Evolutionary conservation across 23 tunicate genomes (phyloP), one percentile per base, ranked within the genome.

Genomic region (Aplidium turbinatum): DNA sequence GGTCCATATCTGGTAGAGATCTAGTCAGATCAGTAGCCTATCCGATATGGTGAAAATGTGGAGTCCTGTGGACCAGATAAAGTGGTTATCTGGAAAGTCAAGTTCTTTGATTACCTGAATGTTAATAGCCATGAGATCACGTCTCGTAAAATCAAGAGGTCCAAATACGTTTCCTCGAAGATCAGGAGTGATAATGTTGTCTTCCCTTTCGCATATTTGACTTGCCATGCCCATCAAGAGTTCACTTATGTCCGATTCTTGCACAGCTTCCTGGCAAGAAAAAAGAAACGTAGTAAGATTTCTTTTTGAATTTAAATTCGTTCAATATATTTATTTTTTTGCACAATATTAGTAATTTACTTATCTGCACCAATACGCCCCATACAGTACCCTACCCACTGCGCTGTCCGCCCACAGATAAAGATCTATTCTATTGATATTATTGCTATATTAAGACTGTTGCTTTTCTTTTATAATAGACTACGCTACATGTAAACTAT

Each of bases 211-310:
- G 33, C 77, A 73, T 13, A 89, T 63, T 55, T 89, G 96, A 63
- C 88, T 82, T 19, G 88, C 88, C 96, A 89, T 89, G 20, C 96
- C 96, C 96, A 89, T 89, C 55, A 89, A 47, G 47, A 89, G 40
- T 1, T 68, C 26, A 31, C 73, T 71, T n/a, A 89, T 76, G 54
- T 89, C 84, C 22, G 79, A 34, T 42, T 89, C 88, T 1, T 56
- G 47, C 2, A 89, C 77, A 4, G 88, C 88, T 60, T 89, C 88
- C 96, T 89, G 42, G 13, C 11, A 42, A 42, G 16, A 11, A 42
- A 42, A 42, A 42, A 42, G 16, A 11, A 16, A 42, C 16, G 11
- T 42, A 9, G 16, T 42, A 9, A 9, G 50, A 42, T 42, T 42
- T 42, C 50, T 42, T 9, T 42, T 42, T 42, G 50, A 9, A 42